phyloP scores from a whole-genome alignment of 1,140 invertebrate species.

The Pogonognathellus flavescens region DNA sequence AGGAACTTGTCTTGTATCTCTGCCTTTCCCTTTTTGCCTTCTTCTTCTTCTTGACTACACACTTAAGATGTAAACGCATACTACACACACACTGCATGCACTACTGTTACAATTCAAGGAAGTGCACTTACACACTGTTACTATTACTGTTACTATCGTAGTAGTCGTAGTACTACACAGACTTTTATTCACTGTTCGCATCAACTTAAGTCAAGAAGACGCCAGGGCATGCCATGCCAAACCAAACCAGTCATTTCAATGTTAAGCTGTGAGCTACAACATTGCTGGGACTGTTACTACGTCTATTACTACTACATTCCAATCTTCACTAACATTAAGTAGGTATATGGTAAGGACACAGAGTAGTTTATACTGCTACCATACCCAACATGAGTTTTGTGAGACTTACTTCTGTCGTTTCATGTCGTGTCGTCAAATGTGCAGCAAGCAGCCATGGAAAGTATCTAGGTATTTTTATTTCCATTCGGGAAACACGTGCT shows the following conservation, averaged over 20 bases:
- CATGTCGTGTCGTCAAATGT: background rate
- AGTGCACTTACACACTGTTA: slow-evolving; percentile 19
- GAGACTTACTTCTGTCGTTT: background rate
- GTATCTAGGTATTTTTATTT: background rate
- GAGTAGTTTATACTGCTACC: background rate
- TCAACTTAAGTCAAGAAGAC: slow-evolving; percentile 37
- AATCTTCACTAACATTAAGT: too few species aligned
- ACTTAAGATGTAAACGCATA: background rate
- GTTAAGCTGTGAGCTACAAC: slow-evolving; percentile 39
- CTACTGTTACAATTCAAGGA: slow-evolving; percentile 39
- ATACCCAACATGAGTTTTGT: background rate
- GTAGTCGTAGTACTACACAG: slow-evolving; percentile 7
- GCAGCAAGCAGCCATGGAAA: background rate
- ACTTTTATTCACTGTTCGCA: slow-evolving; percentile 44
- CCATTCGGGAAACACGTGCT: background rate
- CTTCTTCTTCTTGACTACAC: background rate
- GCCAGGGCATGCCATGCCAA: slow-evolving; percentile 13
- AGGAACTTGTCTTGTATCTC: background rate
- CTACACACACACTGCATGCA: background rate
- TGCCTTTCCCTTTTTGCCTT: too few species aligned
- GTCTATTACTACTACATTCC: too few species aligned
- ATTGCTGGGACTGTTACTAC: too few species aligned
- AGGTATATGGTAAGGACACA: too few species aligned
- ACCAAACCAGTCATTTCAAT: slow-evolving; percentile 28
- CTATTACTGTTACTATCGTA: background rate